Conservation (phyloP, 2,888 invertebrate species). For the Drosophila fulvimacula region DNA sequence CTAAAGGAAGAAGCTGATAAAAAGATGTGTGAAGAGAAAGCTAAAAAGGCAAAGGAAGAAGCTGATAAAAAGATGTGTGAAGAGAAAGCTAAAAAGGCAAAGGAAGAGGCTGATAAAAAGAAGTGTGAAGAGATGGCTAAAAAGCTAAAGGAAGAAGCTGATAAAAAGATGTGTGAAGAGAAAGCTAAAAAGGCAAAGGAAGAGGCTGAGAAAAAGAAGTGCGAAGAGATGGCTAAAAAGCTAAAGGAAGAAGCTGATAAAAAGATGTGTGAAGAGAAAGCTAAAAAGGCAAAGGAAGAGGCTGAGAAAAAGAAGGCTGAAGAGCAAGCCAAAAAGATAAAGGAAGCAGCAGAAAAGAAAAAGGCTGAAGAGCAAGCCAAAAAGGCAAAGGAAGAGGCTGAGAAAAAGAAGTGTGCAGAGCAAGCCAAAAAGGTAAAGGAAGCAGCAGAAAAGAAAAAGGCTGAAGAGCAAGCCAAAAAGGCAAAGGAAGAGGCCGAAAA, state of each 20-base stretch:
- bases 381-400: background rate
- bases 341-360: background rate
- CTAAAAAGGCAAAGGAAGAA: background rate
- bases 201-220: background rate
- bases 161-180: background rate
- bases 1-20: background rate
- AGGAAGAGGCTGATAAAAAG: background rate
- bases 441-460: background rate
- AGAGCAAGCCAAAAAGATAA: no score
- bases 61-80: background rate
- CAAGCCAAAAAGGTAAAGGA: background rate
- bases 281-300: background rate
- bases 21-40: background rate
- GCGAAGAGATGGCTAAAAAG: background rate
- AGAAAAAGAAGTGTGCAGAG: background rate
- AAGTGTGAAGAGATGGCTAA: background rate
- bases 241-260: background rate
- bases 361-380: background rate
- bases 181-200: background rate
- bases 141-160: background rate
- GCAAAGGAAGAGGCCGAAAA: background rate
- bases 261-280: no score
- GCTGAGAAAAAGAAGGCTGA: no score
- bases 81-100: background rate
- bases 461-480: background rate